Base-by-base conservation (phyloP, 2,888 invertebrate species). In the Lutraria lutraria region DNA sequence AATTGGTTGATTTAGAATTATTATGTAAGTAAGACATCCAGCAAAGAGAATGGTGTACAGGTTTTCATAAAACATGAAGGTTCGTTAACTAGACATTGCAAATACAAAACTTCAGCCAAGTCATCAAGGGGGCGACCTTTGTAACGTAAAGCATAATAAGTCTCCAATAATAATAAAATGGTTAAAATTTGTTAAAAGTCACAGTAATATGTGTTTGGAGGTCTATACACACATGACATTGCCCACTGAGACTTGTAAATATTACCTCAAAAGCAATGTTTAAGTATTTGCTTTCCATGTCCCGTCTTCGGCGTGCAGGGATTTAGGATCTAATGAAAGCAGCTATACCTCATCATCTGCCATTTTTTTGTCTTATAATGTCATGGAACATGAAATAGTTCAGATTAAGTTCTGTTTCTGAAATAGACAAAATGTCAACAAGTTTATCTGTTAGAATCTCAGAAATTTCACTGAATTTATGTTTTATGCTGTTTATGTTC, bases 221-320 rank as follows among this genome's bases (percentile, higher is more conserved):
- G 79, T 60, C 88, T 60, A 80, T 88, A 84, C 6, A 81, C 79
- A 54, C 88, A 84, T 16, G n/a, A 25, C 19, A 88, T n/a, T n/a
- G n/a, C n/a, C 52, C 0, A 10, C 60, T 81, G 4, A 2, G 6
- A 31, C 72, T 87, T 21, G 3, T 87, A 21, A 87, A 34, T 63
- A 19, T 84, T 79, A 80, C 29, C 34, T 84, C 81, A 79, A 29
- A 63, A 13, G 29, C 52, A 25, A n/a, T n/a, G n/a, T n/a, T n/a
- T n/a, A 76, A 12, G 29, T 52, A 12, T 13, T 81, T 19, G 8
- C 43, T n/a, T 21, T 81, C 68, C 21, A 87, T n/a, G 60, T 87
- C 79, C 19, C 56, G 76, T 6, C 56, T 83, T 34, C 83, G 0
- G 0, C 87, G 10, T 15, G 81, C n/a, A 68, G 72, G 68, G 43